phyloP scores from a whole-genome alignment of 2,797 vertebrate species.

The Numenius phaeopus region DNA sequence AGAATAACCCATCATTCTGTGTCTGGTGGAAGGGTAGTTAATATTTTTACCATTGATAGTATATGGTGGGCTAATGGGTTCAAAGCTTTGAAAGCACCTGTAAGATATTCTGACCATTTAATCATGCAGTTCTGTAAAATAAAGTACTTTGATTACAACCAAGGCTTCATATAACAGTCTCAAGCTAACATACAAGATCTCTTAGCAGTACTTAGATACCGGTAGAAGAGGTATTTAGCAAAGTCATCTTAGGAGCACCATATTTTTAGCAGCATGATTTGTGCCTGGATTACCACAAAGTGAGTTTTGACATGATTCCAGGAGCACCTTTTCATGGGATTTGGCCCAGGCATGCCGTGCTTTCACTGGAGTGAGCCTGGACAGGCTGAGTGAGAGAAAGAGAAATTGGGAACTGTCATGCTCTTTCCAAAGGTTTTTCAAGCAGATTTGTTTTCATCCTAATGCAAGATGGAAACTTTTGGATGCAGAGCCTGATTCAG shows the following conservation, averaged over 20 bases:
- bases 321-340: slow-evolving; percentile 6
- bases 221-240: not conserved
- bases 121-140: not conserved
- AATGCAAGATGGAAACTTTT: slow-evolving; percentile 27
- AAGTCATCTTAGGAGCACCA: not conserved
- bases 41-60: slow-evolving; percentile 19
- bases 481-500: not conserved
- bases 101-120: not conserved
- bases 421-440: slow-evolving; percentile 27
- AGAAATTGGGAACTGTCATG: slow-evolving; percentile 20
- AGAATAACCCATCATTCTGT: slow-evolving; percentile 21
- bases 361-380: slow-evolving; percentile 27
- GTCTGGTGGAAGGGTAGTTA: slow-evolving; percentile 19
- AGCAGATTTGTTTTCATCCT: slow-evolving; percentile 48
- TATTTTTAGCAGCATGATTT: not conserved
- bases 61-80: not conserved
- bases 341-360: not conserved
- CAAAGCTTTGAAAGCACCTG: not conserved
- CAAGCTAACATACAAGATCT: not conserved
- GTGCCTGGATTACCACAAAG: not conserved
- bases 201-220: not conserved
- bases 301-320: not conserved
- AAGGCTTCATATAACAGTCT: not conserved
- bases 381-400: slow-evolving; percentile 19
- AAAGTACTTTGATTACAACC: not conserved